Evolutionary conservation across 2,888 invertebrate genomes (phyloP), one percentile per base, ranked within the genome.

Genomic region (Petrolisthes manimaculis): DNA sequence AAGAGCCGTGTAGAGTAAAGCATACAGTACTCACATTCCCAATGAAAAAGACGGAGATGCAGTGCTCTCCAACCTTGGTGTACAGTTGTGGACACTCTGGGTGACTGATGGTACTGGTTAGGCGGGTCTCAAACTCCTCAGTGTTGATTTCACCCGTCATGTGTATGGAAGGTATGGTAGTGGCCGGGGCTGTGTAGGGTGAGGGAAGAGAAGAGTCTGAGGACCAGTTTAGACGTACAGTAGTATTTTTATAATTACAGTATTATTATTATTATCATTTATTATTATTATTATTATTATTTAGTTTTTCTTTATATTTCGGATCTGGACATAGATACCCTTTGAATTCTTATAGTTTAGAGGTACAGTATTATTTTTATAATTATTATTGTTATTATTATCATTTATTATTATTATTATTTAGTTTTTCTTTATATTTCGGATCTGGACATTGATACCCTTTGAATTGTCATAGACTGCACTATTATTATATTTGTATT

Each of bases 41-140:
- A 21, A 88, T 74, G 71, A 88, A 88, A 80, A 88, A 88, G 51
- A 88, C 54, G 14, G 88, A 88, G 8, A 88, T 5, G 54, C 88
- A 88, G 8, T 80, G 79, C 24, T 84, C 56, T 56, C 88, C 88
- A 14, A 88, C 83, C 37, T 61, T 79, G 37, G 88, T 84, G 74
- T 88, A 88, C 24, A 88, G 81, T 53, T 77, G 69, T 6, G 84
- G 84, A 9, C 88, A 88, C 53, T 88, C 84, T 4, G 83, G 83
- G 56, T 88, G 88, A n/a, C 74, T 56, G 74, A 88, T 81, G 54
- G 88, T 88, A 14, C 5, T 24, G 67, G 67, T 79, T 18, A 88
- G 21, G 61, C 79, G 61, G 8, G n/a, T 5, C 18, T 83, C 24
- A 54, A 86, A 86, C 5, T 86, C 67, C 5, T 83, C 82, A 2